phyloP scores from a whole-genome alignment of 2,888 invertebrate species.

The Podabrus alpinus region DNA sequence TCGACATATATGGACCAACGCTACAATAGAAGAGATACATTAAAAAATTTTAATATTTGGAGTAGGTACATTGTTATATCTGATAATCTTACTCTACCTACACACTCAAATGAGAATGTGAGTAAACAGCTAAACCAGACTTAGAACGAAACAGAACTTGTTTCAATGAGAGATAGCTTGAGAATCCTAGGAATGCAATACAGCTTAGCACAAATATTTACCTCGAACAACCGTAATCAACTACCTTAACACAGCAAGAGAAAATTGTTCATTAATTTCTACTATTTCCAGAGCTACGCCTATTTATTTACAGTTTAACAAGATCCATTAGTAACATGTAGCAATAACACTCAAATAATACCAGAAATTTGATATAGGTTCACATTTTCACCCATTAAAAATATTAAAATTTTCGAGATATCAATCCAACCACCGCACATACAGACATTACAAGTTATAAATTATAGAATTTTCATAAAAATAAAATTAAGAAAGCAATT shows the following conservation, averaged over 20 bases:
- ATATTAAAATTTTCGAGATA: background rate
- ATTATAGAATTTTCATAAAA: background rate
- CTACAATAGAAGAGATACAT: background rate
- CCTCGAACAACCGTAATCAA: conserved; percentile 37
- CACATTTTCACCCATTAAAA: background rate
- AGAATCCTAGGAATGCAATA: conserved; percentile 39
- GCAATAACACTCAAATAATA: background rate
- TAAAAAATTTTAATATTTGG: background rate
- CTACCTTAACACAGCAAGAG: conserved; percentile 36
- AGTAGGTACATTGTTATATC: background rate
- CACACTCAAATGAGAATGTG: conserved; percentile 4
- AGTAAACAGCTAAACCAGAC: conserved; percentile 19
- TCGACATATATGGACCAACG: background rate
- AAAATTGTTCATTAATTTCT: conserved; percentile 32
- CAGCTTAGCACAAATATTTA: conserved; percentile 41
- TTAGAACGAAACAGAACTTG: conserved; percentile 33
- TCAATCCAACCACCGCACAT: background rate
- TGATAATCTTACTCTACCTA: conserved; percentile 3
- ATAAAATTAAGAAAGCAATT: background rate
- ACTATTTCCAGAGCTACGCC: background rate
- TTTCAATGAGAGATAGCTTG: conserved; percentile 31
- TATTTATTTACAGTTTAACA: background rate
- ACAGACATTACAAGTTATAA: background rate
- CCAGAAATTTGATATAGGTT: background rate
- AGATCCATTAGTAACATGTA: background rate